These are phyloP conservation scores for Spinus pinus DNA, from an alignment of 2,797 vertebrate species.

Conservation along the genomic window DNA sequence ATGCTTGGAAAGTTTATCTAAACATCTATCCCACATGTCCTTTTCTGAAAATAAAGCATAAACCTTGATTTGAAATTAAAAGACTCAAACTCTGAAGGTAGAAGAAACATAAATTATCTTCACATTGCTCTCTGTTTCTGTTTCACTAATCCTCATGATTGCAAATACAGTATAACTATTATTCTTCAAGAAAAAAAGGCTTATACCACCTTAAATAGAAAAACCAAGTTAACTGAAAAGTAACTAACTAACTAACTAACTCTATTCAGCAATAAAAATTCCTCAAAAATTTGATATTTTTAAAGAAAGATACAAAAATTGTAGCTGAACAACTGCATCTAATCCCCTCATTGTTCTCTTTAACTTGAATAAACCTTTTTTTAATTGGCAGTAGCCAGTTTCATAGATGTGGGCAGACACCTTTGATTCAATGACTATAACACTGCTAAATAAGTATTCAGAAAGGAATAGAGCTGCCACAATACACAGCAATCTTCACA, in stretches of 20 bases:
- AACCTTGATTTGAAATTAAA: neutral
- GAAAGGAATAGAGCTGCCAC: neutral
- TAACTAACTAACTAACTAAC: neutral
- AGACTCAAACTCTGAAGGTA: neutral
- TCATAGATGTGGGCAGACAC: neutral
- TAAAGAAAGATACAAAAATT: neutral
- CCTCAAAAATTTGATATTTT: neutral
- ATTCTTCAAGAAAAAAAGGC: neutral
- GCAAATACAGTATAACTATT: neutral
- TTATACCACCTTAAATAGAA: neutral
- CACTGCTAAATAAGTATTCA: neutral
- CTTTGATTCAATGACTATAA: neutral
- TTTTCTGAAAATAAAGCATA: neutral
- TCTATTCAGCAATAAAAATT: neutral
- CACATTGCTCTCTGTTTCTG: neutral
- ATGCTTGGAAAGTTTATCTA: neutral
- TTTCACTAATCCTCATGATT: neutral
- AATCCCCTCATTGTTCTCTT: neutral
- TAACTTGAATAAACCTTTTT: neutral
- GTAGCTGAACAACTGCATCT: neutral
- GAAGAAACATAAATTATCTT: neutral
- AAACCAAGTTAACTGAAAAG: neutral
- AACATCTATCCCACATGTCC: neutral
- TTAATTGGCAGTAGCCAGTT: neutral
- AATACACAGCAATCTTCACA: neutral